These are phyloP conservation scores for Pogona vitticeps DNA, from an alignment of 2,113 vertebrate species.

Conservation along the genomic window DNA sequence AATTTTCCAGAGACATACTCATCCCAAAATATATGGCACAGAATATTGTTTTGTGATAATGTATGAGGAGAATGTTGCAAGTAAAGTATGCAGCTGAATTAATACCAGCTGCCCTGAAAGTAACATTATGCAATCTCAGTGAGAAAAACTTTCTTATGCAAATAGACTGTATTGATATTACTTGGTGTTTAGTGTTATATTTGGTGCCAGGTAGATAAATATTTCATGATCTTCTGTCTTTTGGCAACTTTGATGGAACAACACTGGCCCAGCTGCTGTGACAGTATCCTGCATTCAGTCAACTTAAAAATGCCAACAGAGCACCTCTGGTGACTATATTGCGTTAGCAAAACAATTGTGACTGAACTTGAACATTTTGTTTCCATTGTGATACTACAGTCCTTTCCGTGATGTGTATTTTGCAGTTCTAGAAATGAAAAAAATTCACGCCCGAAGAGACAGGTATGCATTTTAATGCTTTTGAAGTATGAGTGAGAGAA, in stretches of 20 bases:
- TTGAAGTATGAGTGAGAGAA: neutral
- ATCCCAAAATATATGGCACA: too few relatives aligned
- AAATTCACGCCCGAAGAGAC: neutral
- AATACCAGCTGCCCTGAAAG: too few relatives aligned
- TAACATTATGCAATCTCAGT: too few relatives aligned
- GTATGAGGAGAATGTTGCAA: neutral
- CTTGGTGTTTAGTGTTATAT: neutral
- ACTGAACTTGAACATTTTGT: neutral
- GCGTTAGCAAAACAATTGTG: neutral
- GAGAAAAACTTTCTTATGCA: too few relatives aligned
- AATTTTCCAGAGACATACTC: too few relatives aligned
- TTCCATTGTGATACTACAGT: neutral
- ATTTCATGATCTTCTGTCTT: neutral
- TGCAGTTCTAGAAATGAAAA: neutral
- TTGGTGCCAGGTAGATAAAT: neutral
- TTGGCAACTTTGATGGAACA: neutral
- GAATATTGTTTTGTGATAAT: neutral
- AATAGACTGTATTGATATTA: too few relatives aligned
- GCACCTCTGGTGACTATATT: neutral
- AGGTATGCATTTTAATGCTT: neutral
- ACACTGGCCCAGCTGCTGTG: neutral
- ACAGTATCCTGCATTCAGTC: neutral
- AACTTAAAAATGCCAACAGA: neutral
- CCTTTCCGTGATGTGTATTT: neutral
- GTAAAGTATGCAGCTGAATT: too few relatives aligned